phyloP scores from a whole-genome alignment of 2,888 invertebrate genomes.

The Julus scanicus region DNA sequence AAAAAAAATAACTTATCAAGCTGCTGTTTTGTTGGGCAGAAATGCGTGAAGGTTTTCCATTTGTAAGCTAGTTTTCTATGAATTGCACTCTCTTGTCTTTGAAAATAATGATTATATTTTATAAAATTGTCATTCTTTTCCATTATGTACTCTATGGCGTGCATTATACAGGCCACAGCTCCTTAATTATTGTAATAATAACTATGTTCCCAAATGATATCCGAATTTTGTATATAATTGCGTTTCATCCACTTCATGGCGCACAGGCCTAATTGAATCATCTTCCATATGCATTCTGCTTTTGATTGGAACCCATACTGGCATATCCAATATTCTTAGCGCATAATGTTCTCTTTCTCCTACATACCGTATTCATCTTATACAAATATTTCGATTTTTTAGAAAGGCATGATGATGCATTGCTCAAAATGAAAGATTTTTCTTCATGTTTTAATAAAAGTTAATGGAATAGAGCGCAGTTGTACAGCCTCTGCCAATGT shows the following conservation, averaged over 20 bases:
- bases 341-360: conserved; percentile 23
- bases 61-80: no score
- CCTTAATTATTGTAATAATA: conserved; percentile 10
- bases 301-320: conserved; percentile 19
- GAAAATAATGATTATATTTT: no score
- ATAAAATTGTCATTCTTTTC: neutral
- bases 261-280: neutral
- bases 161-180: neutral
- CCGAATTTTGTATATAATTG: conserved; percentile 12
- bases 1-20: no score
- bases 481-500: neutral
- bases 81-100: no score
- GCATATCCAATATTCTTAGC: conserved; percentile 26
- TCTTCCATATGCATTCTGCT: neutral
- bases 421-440: conserved; percentile 18
- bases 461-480: neutral
- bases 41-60: no score
- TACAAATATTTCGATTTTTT: conserved; percentile 24
- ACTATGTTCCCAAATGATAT: neutral
- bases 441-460: conserved; percentile 20
- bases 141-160: neutral
- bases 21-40: no score
- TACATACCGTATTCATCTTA: neutral
- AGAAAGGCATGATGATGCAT: conserved; percentile 3
- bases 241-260: neutral